Conservation (phyloP, 2,797 vertebrate species). For the Acrocephalus scirpaceus region DNA sequence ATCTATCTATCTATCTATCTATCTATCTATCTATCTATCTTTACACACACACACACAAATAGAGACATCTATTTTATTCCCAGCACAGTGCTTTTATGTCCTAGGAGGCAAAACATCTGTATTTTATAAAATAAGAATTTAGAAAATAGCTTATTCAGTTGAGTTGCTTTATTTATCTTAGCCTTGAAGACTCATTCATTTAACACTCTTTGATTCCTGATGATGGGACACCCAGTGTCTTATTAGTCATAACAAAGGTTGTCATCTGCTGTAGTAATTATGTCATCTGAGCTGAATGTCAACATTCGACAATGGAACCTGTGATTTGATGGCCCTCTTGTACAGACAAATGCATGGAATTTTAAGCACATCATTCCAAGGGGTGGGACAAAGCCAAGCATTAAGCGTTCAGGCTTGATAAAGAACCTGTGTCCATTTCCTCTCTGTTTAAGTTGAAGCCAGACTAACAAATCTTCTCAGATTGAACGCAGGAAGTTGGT, state of each 20-base stretch:
- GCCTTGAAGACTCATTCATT: not conserved
- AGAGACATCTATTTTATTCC: not conserved
- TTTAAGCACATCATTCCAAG: slow-evolving; percentile 17
- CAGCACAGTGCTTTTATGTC: not conserved
- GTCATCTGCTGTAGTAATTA: not conserved
- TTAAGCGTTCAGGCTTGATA: not conserved
- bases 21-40: not conserved
- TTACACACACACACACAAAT: not conserved
- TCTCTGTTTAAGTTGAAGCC: slow-evolving; percentile 33
- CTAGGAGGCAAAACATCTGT: not conserved
- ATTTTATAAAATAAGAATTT: not conserved
- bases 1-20: not conserved
- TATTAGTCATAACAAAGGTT: not conserved
- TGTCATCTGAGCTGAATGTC: not conserved
- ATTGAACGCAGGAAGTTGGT: slow-evolving; percentile 53
- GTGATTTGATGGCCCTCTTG: not conserved
- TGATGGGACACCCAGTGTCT: not conserved
- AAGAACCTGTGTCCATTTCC: slow-evolving; percentile 8
- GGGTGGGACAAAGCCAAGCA: not conserved
- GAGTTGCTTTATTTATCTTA: not conserved
- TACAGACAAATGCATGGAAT: not conserved
- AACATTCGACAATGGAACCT: not conserved
- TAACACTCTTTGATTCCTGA: not conserved
- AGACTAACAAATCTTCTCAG: not conserved
- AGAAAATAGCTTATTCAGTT: not conserved